These are phyloP conservation scores for Mimachlamys varia DNA, from an alignment of 2,888 invertebrate genomes.

Conservation along the genomic window DNA sequence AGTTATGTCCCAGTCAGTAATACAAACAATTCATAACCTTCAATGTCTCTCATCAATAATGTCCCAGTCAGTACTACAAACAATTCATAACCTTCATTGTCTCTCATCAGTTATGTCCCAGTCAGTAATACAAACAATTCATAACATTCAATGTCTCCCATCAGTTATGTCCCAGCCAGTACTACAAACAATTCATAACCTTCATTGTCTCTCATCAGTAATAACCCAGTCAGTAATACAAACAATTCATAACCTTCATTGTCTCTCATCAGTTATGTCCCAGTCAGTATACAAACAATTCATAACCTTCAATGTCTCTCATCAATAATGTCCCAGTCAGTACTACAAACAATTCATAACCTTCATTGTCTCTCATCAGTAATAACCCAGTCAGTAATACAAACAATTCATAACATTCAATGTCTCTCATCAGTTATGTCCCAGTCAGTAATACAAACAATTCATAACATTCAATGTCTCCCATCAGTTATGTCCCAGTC, in stretches of 20 bases:
- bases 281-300: conserved; percentile 56
- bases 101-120: conserved; percentile 80
- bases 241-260: conserved; percentile 84
- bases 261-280: conserved; percentile 80
- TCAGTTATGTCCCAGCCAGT: conserved; percentile 65
- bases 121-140: conserved; percentile 55
- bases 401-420: not conserved
- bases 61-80: conserved; percentile 59
- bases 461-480: conserved; percentile 82
- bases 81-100: conserved; percentile 84
- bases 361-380: conserved; percentile 84
- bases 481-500: conserved; percentile 77
- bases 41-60: conserved; percentile 83
- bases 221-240: conserved; percentile 60
- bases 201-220: conserved; percentile 84
- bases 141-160: conserved; percentile 84
- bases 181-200: conserved; percentile 81
- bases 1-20: conserved; percentile 65
- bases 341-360: conserved; percentile 79
- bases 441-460: conserved; percentile 58
- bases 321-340: conserved; percentile 66
- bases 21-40: not conserved
- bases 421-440: conserved; percentile 82
- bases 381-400: conserved; percentile 62
- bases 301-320: conserved; percentile 84